Conservation (phyloP, 2,797 vertebrate genomes). For the Anas acuta region DNA sequence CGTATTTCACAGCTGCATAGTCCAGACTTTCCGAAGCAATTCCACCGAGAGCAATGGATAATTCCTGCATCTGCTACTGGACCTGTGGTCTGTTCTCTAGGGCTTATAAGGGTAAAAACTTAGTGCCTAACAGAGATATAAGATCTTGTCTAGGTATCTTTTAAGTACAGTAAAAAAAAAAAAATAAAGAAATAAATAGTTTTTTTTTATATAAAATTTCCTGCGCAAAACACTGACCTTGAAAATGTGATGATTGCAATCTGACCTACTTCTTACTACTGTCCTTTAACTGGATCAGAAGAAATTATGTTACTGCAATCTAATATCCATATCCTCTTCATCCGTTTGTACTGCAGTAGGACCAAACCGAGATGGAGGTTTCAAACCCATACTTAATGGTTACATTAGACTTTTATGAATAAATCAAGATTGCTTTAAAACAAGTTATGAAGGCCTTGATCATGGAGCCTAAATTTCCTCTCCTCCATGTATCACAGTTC, state of each 20-base stretch:
- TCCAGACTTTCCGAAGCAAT: background rate
- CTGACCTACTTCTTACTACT: constrained; percentile 26
- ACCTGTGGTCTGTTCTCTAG: background rate
- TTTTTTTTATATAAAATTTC: background rate
- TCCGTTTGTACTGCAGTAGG: background rate
- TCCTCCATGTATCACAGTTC: background rate
- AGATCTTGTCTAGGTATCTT: background rate
- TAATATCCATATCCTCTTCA: rapidly evolving
- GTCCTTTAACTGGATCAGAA: constrained; percentile 18
- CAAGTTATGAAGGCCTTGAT: background rate
- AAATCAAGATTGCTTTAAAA: background rate
- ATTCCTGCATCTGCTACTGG: background rate
- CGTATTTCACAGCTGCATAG: background rate
- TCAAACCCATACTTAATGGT: background rate
- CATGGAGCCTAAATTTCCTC: background rate
- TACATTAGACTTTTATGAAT: background rate
- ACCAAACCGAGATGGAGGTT: background rate
- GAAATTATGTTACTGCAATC: background rate
- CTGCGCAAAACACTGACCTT: constrained; percentile 4
- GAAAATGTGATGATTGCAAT: background rate
- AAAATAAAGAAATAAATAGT: background rate
- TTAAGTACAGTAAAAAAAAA: background rate
- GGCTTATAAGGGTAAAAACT: background rate
- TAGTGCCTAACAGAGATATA: background rate
- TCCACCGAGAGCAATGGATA: background rate